phyloP scores from a whole-genome alignment of 2,113 vertebrate genomes.

The Xenopus tropicalis region UCB_Xtro_10.0 CM004449.2:100385501-100386000 shows the following conservation, averaged over 20 bases:
- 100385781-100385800: slow-evolving; percentile 41
- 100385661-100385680: neutral
- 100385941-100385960: slow-evolving; percentile 27
- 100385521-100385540: no score
- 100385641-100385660: neutral
- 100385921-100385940: slow-evolving; percentile 41
- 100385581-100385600: no score
- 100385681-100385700: neutral
- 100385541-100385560: no score
- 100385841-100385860: slow-evolving; percentile 45
- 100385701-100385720: slow-evolving; percentile 1
- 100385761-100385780: slow-evolving; percentile 36
- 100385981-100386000: slow-evolving; percentile 42
- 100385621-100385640: no score
- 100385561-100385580: no score
- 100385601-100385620: no score
- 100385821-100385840: slow-evolving; percentile 42
- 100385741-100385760: slow-evolving; percentile 8
- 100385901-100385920: slow-evolving; percentile 35
- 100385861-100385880: slow-evolving; percentile 44
- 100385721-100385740: neutral
- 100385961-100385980: slow-evolving; percentile 38
- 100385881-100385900: slow-evolving; percentile 41
- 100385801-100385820: slow-evolving; percentile 44
- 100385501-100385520: no score